Evolutionary conservation across 2,888 invertebrate genomes (phyloP).

Genomic region (Lepidochrysops patricia): DNA sequence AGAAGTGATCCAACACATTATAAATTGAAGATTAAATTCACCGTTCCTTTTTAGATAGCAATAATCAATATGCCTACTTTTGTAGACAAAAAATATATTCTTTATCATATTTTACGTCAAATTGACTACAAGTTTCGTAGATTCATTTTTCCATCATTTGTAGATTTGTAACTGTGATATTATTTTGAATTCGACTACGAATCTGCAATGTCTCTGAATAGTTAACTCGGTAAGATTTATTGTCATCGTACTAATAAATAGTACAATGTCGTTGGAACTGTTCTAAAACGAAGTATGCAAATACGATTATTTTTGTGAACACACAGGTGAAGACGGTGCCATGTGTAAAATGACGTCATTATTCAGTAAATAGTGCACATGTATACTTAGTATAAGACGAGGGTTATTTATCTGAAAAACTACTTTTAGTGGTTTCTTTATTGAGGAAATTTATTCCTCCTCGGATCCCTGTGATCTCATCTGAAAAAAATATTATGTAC

Average conservation of each 20-base stretch:
- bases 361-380: not conserved
- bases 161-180: not conserved
- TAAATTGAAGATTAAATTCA: too few species aligned
- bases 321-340: constrained; percentile 12
- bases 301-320: constrained; percentile 7
- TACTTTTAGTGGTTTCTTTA: not conserved
- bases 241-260: too few species aligned
- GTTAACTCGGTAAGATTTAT: not conserved
- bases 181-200: too few species aligned
- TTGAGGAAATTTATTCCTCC: not conserved
- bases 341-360: constrained; percentile 7
- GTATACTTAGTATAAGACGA: not conserved
- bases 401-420: not conserved
- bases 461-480: not conserved
- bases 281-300: constrained; percentile 26
- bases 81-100: not conserved
- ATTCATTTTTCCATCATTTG: not conserved
- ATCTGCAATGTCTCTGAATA: not conserved
- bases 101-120: not conserved
- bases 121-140: not conserved
- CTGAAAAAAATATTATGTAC: not conserved
- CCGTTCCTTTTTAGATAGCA: not conserved
- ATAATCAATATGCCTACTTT: not conserved
- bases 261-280: constrained; percentile 49
- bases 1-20: constrained; percentile 52